These are phyloP conservation scores for Schlechtendalia chinensis DNA, from an alignment of 1,140 invertebrate species.

Conservation along the genomic window DNA sequence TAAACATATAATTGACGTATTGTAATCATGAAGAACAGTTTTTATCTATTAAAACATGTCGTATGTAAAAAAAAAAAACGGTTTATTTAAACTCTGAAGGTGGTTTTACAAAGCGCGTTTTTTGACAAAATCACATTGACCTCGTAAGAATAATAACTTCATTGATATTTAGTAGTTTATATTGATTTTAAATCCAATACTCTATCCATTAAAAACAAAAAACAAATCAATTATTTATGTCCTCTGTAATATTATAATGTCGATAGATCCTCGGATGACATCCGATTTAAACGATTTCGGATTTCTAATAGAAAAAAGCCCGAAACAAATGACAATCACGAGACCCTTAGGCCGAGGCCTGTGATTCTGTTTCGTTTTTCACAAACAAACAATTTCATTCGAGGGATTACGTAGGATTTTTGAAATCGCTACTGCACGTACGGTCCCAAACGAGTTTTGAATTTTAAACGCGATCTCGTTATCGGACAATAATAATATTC, in stretches of 20 bases:
- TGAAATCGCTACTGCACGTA: too few relatives aligned
- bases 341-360: too few relatives aligned
- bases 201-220: not conserved
- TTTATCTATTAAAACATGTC: not conserved
- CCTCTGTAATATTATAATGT: not conserved
- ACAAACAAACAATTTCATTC: too few relatives aligned
- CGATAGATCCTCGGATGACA: slow-evolving; percentile 1
- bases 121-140: slow-evolving; percentile 11
- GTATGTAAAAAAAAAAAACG: not conserved
- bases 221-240: slow-evolving; percentile 14
- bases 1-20: not conserved
- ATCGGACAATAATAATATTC: too few relatives aligned
- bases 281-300: not conserved
- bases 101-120: not conserved
- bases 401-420: too few relatives aligned
- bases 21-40: not conserved
- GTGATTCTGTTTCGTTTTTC: too few relatives aligned
- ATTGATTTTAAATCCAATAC: slow-evolving; percentile 1
- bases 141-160: not conserved
- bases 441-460: too few relatives aligned
- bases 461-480: too few relatives aligned
- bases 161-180: not conserved
- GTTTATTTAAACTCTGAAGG: slow-evolving; percentile 11
- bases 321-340: too few relatives aligned
- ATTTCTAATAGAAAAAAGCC: too few relatives aligned